phyloP scores from a whole-genome alignment of 2,113 vertebrate genomes.

The Dolichallabes microphthalmus region DNA sequence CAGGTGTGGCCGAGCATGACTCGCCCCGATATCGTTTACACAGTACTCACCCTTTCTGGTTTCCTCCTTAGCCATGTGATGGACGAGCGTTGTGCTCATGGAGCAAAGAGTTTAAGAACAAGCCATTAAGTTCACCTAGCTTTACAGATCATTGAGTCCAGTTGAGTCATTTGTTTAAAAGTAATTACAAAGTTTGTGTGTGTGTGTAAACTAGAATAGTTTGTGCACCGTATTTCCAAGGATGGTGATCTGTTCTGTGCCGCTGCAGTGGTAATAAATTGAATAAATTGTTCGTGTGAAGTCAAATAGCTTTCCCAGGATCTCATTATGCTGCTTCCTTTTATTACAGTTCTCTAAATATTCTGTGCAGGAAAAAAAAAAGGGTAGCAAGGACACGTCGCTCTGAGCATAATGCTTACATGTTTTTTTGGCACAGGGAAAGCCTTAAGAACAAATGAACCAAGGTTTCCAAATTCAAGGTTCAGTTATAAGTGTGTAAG shows the following conservation, averaged over 20 bases:
- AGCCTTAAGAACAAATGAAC: too few species aligned
- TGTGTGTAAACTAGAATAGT: neutral
- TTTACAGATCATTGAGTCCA: neutral
- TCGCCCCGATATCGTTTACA: conserved; percentile 21
- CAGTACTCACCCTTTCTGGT: neutral
- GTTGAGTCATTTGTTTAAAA: neutral
- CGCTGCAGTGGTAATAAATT: neutral
- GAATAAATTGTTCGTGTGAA: neutral
- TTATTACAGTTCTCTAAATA: neutral
- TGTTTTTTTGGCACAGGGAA: neutral
- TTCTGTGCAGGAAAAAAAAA: neutral
- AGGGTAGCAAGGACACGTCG: too few species aligned
- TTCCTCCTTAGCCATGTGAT: neutral
- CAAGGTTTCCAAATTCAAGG: neutral
- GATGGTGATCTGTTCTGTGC: neutral
- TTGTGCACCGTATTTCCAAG: neutral
- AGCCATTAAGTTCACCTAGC: neutral
- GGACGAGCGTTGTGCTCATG: neutral
- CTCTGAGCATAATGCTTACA: neutral
- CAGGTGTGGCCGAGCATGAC: neutral
- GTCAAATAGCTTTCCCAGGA: neutral
- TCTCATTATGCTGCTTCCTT: neutral
- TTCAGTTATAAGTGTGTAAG: neutral
- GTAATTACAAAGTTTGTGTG: neutral
- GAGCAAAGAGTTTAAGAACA: neutral